Conservation (phyloP, 2,113 vertebrate species). For the Callithrix jacchus region DNA sequence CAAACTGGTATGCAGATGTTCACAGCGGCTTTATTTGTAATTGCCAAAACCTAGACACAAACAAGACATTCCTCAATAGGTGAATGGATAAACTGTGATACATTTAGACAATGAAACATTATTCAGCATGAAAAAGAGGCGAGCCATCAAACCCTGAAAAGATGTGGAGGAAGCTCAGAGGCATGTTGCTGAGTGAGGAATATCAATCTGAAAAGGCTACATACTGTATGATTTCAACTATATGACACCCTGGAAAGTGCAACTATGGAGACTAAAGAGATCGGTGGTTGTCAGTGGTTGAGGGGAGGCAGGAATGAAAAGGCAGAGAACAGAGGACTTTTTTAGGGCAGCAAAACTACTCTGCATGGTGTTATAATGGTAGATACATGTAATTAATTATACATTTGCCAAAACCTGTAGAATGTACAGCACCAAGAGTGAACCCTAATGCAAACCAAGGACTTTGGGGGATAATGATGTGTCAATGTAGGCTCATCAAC, state of each 20-base stretch:
- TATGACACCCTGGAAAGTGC: not conserved
- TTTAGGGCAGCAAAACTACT: not conserved
- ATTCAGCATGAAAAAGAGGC: not conserved
- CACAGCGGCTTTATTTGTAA: not conserved
- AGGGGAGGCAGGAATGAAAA: not conserved
- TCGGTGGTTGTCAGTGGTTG: not conserved
- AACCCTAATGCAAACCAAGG: not conserved
- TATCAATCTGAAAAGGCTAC: not conserved
- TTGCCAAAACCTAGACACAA: not conserved
- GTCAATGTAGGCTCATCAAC: too few relatives aligned
- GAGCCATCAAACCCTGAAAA: not conserved
- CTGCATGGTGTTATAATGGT: too few relatives aligned
- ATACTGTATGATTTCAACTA: not conserved
- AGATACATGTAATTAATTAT: fast-evolving
- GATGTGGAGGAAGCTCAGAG: not conserved
- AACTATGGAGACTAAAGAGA: not conserved
- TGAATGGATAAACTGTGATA: not conserved
- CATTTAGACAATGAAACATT: not conserved
- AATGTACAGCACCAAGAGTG: not conserved
- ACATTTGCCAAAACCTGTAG: not conserved
- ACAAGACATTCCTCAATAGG: not conserved
- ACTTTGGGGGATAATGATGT: too few relatives aligned
- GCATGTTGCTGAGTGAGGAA: not conserved
- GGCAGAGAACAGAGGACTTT: not conserved
- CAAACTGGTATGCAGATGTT: not conserved